phyloP scores from a whole-genome alignment of 1,140 invertebrate genomes.

The Paracyclopina nana region DNA sequence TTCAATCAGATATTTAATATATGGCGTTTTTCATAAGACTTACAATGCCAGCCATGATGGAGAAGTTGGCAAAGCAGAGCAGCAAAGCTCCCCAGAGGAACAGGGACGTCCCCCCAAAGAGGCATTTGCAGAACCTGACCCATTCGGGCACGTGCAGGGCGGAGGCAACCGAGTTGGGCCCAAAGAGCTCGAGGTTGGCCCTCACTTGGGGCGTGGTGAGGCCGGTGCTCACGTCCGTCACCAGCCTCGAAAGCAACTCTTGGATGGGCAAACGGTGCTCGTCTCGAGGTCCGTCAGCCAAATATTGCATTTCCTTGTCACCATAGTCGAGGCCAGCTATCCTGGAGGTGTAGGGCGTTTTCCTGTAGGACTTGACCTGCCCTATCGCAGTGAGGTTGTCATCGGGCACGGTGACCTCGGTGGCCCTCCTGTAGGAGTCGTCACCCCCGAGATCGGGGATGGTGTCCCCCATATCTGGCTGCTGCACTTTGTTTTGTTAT shows the following conservation, averaged over 20 bases:
- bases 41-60: conserved; percentile 27
- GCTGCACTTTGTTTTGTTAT: no score
- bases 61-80: conserved; percentile 35
- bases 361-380: neutral
- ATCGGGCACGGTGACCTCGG: conserved; percentile 2
- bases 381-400: conserved; percentile 6
- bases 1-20: no score
- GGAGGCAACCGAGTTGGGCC: conserved; percentile 29
- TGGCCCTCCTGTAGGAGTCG: conserved; percentile 4
- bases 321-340: neutral
- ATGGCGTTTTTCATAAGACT: no score
- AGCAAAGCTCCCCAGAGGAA: conserved; percentile 35
- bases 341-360: conserved; percentile 4
- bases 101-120: conserved; percentile 35
- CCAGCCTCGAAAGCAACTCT: conserved; percentile 2
- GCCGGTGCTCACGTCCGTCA: conserved; percentile 2
- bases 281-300: neutral
- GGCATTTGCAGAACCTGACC: conserved; percentile 34
- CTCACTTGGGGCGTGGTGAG: neutral
- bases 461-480: no score
- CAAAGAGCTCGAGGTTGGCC: conserved; percentile 28
- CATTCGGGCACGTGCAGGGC: conserved; percentile 30
- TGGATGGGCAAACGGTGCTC: neutral
- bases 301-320: no score
- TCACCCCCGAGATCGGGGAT: neutral